Base-by-base conservation (phyloP, 2,888 invertebrate species). In the Bombyx huttoni region DNA sequence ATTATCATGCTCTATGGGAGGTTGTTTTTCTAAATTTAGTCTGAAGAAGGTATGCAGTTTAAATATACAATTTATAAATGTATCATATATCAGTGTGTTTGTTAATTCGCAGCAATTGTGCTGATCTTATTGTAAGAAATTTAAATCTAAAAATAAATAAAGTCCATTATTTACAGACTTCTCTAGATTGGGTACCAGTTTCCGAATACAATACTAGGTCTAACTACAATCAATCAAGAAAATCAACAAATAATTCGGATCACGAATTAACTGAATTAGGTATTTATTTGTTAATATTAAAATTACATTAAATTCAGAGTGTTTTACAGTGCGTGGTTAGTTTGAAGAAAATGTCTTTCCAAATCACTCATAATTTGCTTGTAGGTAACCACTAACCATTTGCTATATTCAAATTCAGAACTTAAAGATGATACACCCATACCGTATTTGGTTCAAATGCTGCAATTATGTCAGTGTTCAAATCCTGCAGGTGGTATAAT, bases 141-240 rank as follows among this genome's bases (percentile, higher is more conserved):
- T 24, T 3, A 24, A 24, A 24, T 24, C 24, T 24, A 24, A 3
- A 24, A 24, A 24, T 24, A 24, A 24, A 24, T 24, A 24, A 24
- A 24, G 1, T 24, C 24, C 24, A 24, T 24, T 3, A 3, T 48
- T 85, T 87, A 70, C 77, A 89, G 89, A 85, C 87, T 55, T 85
- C 89, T 58, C 72, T 89, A 66, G 89, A 89, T 72, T 89, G 89
- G 89, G 85, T 89, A 56, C 89, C 89, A 51, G 89, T 89, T 49
- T 87, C 89, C 47, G 89, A 89, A 71, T 88, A 88, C 64, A 89
- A 89, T 62, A 70, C 79, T 58, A 79, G 89, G 68, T 65, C 78
- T 51, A 86, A 85, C 68, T 83, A 86, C 68, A 86, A 81, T 63
- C 85, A 87, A 61, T 75, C 85, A 58, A 81, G 89, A 57, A 89